These are phyloP conservation scores for Beroe forskalii DNA, from an alignment of 37 sponge, comb jelly and placozoan genomes.

Conservation along the genomic window DNA sequence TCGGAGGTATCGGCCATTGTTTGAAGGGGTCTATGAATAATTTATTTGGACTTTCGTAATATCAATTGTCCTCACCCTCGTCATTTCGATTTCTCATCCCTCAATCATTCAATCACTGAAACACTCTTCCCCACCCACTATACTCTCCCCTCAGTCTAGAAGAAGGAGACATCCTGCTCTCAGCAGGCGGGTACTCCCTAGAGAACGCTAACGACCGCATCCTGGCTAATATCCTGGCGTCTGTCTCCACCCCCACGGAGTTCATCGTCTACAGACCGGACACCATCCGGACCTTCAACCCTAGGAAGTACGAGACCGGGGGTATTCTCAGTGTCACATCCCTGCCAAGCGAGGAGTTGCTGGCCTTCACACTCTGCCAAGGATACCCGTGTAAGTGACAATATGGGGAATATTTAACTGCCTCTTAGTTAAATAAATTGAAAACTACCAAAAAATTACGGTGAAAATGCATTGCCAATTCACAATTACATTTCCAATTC, in stretches of 20 bases:
- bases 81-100: too few species aligned
- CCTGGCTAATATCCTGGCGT: not conserved
- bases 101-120: too few species aligned
- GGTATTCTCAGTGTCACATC: not conserved
- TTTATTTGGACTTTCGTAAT: too few species aligned
- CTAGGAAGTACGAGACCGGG: not conserved
- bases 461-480: not conserved
- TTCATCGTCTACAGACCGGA: constrained; percentile 33
- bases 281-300: constrained; percentile 33
- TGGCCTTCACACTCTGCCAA: not conserved
- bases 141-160: constrained; percentile 26
- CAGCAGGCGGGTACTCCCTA: not conserved
- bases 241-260: not conserved
- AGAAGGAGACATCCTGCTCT: constrained; percentile 18
- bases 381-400: constrained; percentile 45
- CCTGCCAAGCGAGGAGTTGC: not conserved
- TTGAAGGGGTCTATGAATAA: too few species aligned
- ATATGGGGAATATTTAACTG: too few species aligned
- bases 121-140: not conserved
- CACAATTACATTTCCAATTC: too few species aligned
- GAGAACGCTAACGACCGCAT: not conserved
- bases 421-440: too few species aligned
- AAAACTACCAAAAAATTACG: too few species aligned
- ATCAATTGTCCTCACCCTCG: too few species aligned
- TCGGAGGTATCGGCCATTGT: too few species aligned